Base-by-base conservation (phyloP, 2,888 invertebrate species). In the Drosophila paramelanica region DNA sequence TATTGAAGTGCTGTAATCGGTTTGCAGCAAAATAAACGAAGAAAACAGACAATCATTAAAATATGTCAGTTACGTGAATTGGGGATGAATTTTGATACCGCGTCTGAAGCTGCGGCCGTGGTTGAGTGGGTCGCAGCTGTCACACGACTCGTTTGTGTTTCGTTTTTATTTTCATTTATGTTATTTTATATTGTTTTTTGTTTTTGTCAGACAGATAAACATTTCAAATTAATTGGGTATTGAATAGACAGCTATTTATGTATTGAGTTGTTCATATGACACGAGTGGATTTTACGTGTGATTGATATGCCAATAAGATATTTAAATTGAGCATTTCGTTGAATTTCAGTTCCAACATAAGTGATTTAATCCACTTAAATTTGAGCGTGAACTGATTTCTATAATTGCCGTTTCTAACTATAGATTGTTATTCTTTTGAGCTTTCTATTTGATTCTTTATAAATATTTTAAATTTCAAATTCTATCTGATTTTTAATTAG, bases 1-100 rank as follows among this genome's bases (percentile, higher is more conserved):
- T 95, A 93, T 97, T 97, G 96, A 97, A 98, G 84, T 96, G 94
- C 94, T 95, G 69, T 64, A 73, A 71, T 61, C 67, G 68, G 47
- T 71, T 52, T 43, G 47, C 50, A 67, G 60, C 17, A 90, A 7
- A 72, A 67, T 70, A 47, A 55, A 55, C 14, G 50, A 52, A 57
- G 53, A 56, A 23, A 45, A 43, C 27, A 53, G 11, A 31, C 10
- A 31, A 57, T 56, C 36, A 73, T 50, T 57, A 2, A 62, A 64
- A 62, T 66, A 60, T 66, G 69, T 76, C 53, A 81, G 51, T 62
- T 56, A 49, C 36, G 52, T 36, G 46, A 65, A 77, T 58, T 66
- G 59, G 47, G 74, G 55, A 55, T 73, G 53, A 27, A 58, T 59
- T 52, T 33, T 52, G 33, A 53, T 41, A 33, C 27, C 17, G 52